Evolutionary conservation across 2,797 vertebrate species (phyloP), one percentile per base, ranked within the genome.

Genomic region (Synaphobranchus kaupii): DNA sequence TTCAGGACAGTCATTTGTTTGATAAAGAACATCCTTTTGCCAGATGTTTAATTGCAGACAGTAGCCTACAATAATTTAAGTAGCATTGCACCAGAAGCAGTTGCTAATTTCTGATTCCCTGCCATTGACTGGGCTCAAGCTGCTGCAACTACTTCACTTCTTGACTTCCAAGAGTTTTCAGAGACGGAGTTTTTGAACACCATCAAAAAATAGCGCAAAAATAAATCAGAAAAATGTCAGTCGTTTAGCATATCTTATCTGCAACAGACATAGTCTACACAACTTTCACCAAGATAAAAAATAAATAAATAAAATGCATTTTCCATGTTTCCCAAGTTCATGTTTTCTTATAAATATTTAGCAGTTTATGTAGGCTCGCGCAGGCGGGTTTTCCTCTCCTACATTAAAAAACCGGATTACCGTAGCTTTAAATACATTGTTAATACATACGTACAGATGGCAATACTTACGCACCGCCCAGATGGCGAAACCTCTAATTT

Each of bases 401-500:
- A 92, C 93, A 47, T 76, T 81, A 87, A 86, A 93, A 92, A 94
- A 93, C 94, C 92, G 93, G 93, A 95, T 94, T 93, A 90, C 94
- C 94, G 91, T 93, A 63, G 93, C 94, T 95, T 96, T 94, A 96
- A 96, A 96, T 95, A 95, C 93, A 95, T 93, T 94, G 94, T 95
- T 96, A 96, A 96, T 96, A 94, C 96, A 93, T 97, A 97, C 97
- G 97, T 97, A 97, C 97, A 98, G 96, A 98, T 97, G 96, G 97
- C 96, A 97, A 95, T 94, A 97, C 95, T 98, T 98, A 97, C 94
- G 96, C 95, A 96, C 96, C 95, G 95, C 96, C 96, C 98, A 98
- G 97, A 98, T 98, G 97, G 96, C 93, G 94, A 95, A 97, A 96
- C 95, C 97, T 98, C 96, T 98, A 96, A 98, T 98, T 98, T 98